Conservation (phyloP, 2,113 vertebrate species). For the Xiphophorus couchianus region DNA sequence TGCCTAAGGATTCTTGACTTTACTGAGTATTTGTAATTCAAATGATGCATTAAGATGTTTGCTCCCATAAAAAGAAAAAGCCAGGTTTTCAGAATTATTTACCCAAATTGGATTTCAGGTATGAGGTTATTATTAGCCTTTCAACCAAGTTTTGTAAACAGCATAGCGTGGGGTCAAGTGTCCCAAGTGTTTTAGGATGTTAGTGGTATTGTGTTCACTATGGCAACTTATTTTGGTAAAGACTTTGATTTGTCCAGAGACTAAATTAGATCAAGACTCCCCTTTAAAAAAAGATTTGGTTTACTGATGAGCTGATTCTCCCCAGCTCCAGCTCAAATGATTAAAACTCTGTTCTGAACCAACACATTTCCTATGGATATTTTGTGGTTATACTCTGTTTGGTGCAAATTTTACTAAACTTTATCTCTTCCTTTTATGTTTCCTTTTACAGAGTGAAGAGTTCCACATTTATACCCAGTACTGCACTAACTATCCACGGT, state of each 20-base stretch:
- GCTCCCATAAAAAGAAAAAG: background rate
- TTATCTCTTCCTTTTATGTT: constrained; percentile 32
- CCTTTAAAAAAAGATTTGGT: background rate
- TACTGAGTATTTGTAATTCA: no score
- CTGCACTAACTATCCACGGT: constrained; percentile 96
- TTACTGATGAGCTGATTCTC: background rate
- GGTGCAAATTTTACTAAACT: background rate
- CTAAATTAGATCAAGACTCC: background rate
- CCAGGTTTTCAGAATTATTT: background rate
- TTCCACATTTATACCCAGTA: constrained; percentile 97
- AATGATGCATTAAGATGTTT: background rate
- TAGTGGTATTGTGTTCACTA: background rate
- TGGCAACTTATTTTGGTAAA: background rate
- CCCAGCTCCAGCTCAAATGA: no score
- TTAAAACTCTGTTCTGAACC: no score
- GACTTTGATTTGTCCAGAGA: background rate
- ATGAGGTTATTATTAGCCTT: background rate
- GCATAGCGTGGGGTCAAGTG: background rate
- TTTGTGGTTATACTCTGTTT: background rate
- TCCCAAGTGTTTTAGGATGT: background rate
- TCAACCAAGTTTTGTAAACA: background rate
- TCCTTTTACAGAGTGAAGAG: constrained; percentile 89
- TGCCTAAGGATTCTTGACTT: no score
- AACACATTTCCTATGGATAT: background rate
- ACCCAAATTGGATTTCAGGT: background rate